Evolutionary conservation across 2,113 vertebrate species (phyloP).

Genomic region (Oxyruncus cristatus): DNA sequence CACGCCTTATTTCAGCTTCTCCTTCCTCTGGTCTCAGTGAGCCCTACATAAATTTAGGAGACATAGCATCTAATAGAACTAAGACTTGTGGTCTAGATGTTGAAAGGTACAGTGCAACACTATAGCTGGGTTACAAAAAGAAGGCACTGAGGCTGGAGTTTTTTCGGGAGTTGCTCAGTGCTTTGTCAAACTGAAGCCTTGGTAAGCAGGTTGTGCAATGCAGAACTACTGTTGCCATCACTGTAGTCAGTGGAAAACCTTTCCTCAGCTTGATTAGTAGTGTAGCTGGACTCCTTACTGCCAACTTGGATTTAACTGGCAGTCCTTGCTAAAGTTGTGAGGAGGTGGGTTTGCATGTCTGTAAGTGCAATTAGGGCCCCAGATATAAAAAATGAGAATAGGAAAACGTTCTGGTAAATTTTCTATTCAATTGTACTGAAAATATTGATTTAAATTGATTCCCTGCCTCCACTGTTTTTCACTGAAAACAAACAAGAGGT

Average conservation of each 20-base stretch:
- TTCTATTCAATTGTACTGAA: not conserved
- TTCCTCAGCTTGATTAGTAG: not conserved
- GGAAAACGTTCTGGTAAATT: not conserved
- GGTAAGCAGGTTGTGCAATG: not conserved
- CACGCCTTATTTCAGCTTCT: not conserved
- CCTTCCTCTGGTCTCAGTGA: not conserved
- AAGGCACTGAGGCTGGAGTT: accelerated
- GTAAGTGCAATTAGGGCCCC: not conserved
- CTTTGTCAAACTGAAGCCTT: not conserved
- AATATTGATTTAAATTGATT: constrained; percentile 62
- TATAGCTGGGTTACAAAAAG: not conserved
- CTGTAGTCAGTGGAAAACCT: not conserved
- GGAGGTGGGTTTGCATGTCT: not conserved
- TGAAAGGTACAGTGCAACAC: not conserved
- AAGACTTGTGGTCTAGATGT: not conserved
- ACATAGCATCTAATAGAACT: not conserved
- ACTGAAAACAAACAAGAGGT: constrained; percentile 46
- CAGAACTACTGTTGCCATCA: not conserved
- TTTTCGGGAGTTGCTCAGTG: not conserved
- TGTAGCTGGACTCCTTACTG: not conserved
- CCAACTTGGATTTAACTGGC: not conserved
- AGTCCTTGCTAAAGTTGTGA: not conserved
- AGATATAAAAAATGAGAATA: not conserved
- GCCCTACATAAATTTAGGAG: not conserved
- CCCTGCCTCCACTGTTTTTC: constrained; percentile 36